Percentiles rank a stretch among this genome's conserved stretches.
phyloP scores from a whole-genome alignment of 2,113 vertebrate genomes.

The Ariopsis seemanni region DNA sequence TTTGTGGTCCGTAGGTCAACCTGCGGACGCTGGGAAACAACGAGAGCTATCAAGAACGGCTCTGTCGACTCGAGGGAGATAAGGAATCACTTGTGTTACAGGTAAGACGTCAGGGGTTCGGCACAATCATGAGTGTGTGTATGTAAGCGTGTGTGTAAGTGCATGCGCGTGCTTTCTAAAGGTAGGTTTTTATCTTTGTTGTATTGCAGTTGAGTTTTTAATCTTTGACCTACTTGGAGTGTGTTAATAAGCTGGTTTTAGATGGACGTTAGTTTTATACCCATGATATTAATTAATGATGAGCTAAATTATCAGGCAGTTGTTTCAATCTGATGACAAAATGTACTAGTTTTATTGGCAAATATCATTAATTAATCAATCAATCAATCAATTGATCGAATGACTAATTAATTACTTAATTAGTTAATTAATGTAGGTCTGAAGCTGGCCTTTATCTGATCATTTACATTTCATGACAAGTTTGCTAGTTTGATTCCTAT shows the following conservation, averaged over 20 bases:
- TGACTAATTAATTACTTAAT: too few relatives aligned
- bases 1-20: conserved; percentile 76
- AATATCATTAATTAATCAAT: too few relatives aligned
- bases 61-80: conserved; percentile 93
- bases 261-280: background rate
- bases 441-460: background rate
- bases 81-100: conserved; percentile 95
- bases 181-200: background rate
- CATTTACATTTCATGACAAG: background rate
- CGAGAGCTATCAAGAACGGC: conserved; percentile 90
- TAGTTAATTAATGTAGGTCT: background rate
- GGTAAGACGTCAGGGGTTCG: conserved; percentile 68
- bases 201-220: background rate
- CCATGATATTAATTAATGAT: background rate
- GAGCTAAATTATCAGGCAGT: background rate
- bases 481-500: background rate
- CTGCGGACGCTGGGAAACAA: conserved; percentile 74
- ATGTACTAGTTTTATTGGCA: background rate
- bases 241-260: background rate
- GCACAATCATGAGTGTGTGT: background rate
- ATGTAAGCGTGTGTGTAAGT: background rate
- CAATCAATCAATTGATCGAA: too few relatives aligned
- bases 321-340: background rate
- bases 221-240: background rate
- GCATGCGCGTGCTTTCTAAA: background rate